Evolutionary conservation across 2,113 vertebrate genomes (phyloP).

Genomic region (Coracopsis vasa): DNA sequence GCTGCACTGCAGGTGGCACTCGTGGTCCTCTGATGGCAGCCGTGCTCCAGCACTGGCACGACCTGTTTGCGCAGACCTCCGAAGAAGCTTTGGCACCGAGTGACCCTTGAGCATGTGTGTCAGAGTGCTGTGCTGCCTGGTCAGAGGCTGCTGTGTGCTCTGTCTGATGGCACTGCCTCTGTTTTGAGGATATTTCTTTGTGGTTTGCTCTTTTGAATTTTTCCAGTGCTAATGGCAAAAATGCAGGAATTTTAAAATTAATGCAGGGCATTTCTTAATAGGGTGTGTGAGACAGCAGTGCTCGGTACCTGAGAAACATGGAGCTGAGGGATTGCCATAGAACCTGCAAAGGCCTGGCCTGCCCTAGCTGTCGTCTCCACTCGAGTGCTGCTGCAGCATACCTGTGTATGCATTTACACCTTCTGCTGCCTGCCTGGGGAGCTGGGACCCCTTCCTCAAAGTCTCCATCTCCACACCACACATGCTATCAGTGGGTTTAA

Average conservation of each 20-base stretch:
- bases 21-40: background rate
- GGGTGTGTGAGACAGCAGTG: background rate
- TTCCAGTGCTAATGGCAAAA: fast-evolving
- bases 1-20: conserved; percentile 68
- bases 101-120: background rate
- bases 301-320: background rate
- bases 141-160: background rate
- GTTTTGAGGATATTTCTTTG: background rate
- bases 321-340: background rate
- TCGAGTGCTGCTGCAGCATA: background rate
- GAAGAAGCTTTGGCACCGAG: background rate
- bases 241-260: background rate
- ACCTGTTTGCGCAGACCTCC: background rate
- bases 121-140: background rate
- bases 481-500: fast-evolving
- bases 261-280: background rate
- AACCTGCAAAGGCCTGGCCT: background rate
- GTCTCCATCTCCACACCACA: no score
- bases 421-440: background rate
- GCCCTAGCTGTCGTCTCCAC: background rate
- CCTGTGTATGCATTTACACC: background rate
- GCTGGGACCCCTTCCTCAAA: background rate
- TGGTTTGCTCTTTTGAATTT: background rate
- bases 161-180: background rate
- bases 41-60: fast-evolving